Percentiles rank a stretch among this genome's conserved stretches.
Conservation (phyloP, 2,888 invertebrate species). For the Seira ritae region DNA sequence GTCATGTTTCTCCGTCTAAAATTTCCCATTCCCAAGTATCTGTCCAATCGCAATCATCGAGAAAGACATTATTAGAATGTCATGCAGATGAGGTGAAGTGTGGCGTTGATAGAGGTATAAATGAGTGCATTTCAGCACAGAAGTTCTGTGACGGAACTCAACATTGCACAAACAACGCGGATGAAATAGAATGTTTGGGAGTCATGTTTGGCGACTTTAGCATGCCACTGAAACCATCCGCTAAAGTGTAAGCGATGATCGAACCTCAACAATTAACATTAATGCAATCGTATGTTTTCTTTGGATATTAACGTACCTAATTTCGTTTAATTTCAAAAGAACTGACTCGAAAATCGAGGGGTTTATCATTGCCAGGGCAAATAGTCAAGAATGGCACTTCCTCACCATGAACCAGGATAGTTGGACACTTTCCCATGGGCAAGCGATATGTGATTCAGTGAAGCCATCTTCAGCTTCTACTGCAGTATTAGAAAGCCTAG, state of each 20-base stretch:
- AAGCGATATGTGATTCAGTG: constrained; percentile 13
- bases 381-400: constrained; percentile 28
- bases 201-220: background rate
- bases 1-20: too few relatives aligned
- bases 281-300: too few relatives aligned
- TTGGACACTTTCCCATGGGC: constrained; percentile 31
- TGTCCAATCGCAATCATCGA: too few relatives aligned
- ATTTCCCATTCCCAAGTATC: too few relatives aligned
- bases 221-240: background rate
- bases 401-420: background rate
- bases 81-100: background rate
- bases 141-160: constrained; percentile 7
- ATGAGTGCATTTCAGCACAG: constrained; percentile 12
- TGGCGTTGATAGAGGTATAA: background rate
- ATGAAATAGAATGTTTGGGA: constrained; percentile 23
- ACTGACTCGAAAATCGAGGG: constrained; percentile 20
- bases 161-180: constrained; percentile 19
- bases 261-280: too few relatives aligned
- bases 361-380: constrained; percentile 12
- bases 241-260: constrained; percentile 7
- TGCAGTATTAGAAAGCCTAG: constrained; percentile 24
- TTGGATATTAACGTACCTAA: too few relatives aligned
- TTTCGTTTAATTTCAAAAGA: too few relatives aligned
- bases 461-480: background rate
- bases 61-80: background rate